Base-by-base conservation (phyloP, 2,888 invertebrate species). In the Euphydryas editha region DNA sequence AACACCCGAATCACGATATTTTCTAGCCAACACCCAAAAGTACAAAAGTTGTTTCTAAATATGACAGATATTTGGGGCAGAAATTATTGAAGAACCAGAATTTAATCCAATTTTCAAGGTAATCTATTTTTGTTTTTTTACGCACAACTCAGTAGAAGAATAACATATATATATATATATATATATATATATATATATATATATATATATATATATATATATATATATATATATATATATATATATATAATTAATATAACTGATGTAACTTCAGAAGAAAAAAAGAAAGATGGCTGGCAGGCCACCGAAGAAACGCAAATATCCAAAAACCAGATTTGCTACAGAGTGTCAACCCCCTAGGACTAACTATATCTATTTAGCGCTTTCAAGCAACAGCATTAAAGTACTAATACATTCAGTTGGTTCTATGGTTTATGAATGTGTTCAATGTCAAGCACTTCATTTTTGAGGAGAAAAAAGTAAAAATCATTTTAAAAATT, bases 41-140 rank as follows among this genome's bases (percentile, higher is more conserved):
- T 79, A 79, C 73, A 78, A 81, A 72, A 69, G 63, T 13, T 79
- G 78, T 75, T 82, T 79, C 68, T 78, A 80, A 74, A 81, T 81
- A n/a, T n/a, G n/a, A n/a, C n/a, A n/a, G n/a, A n/a, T n/a, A n/a
- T n/a, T n/a, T n/a, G n/a, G n/a, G n/a, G n/a, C n/a, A n/a, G n/a
- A n/a, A n/a, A n/a, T n/a, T n/a, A n/a, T n/a, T n/a, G n/a, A n/a
- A n/a, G n/a, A n/a, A n/a, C n/a, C n/a, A n/a, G n/a, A n/a, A n/a
- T n/a, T n/a, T n/a, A n/a, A n/a, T n/a, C n/a, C n/a, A n/a, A n/a
- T n/a, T n/a, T n/a, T n/a, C n/a, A n/a, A n/a, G n/a, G n/a, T n/a
- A n/a, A n/a, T n/a, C n/a, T n/a, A n/a, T n/a, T n/a, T n/a, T n/a
- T n/a, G n/a, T n/a, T n/a, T n/a, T n/a, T n/a, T n/a, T n/a, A n/a